Percentiles rank a stretch among this genome's conserved stretches.
Conservation (phyloP, 1,140 invertebrate genomes). For the Neotoxoptera formosana region DNA sequence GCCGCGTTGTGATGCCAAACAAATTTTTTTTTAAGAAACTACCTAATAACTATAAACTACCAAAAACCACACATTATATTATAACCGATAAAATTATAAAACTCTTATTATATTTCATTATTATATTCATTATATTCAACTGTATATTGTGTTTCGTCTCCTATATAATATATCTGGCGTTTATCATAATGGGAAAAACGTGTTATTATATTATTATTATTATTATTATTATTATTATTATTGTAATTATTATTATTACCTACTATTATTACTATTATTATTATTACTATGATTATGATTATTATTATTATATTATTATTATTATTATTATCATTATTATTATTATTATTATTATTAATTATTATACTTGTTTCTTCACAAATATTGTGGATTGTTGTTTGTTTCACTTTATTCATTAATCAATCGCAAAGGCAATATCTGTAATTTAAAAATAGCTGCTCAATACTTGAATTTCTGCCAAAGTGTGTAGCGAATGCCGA, state of each 20-base stretch:
- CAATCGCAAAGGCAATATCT: not conserved
- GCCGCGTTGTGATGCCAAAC: not conserved
- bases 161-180: not conserved
- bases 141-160: slow-evolving; percentile 4
- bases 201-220: not conserved
- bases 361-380: slow-evolving; percentile 2
- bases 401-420: not conserved
- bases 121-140: not conserved
- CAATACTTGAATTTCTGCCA: not conserved
- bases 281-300: not conserved
- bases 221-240: not conserved
- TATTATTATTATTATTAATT: not conserved
- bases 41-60: no score
- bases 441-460: not conserved
- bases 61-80: not conserved
- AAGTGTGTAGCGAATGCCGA: not conserved
- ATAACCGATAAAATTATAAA: slow-evolving; percentile 10
- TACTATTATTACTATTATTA: not conserved
- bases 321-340: not conserved
- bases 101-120: not conserved
- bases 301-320: not conserved
- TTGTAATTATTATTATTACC: not conserved
- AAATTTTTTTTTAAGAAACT: not conserved
- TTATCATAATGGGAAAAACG: not conserved
- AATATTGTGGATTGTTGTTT: not conserved